Percentiles rank a stretch among this genome's conserved stretches.
Evolutionary conservation across 2,797 vertebrate species (phyloP).

Genomic region (Spinus olivaceus): DNA sequence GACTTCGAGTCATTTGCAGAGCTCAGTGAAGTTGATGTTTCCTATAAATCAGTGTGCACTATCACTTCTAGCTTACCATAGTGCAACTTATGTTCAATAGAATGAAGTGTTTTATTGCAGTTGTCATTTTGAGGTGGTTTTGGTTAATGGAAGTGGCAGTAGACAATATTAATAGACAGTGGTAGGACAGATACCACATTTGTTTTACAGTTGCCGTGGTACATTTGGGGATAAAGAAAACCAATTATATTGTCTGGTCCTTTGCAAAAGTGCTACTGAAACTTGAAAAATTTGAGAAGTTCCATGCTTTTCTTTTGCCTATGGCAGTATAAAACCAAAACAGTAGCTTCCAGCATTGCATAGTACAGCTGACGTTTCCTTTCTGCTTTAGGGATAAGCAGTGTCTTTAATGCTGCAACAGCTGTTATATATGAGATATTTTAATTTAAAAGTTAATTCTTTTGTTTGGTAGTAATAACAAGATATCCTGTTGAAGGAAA

Average conservation of each 20-base stretch:
- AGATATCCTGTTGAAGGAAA: constrained; percentile 46
- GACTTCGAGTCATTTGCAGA: neutral
- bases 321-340: neutral
- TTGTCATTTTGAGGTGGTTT: neutral
- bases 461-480: constrained; percentile 12
- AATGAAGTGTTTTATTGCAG: neutral
- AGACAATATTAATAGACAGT: neutral
- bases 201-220: neutral
- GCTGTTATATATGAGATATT: neutral
- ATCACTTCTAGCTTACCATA: neutral
- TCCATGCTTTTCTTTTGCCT: constrained; percentile 22
- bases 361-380: neutral
- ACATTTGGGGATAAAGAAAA: neutral
- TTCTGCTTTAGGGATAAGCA: constrained; percentile 7
- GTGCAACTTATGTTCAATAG: neutral
- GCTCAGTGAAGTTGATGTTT: neutral
- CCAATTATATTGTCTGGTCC: neutral
- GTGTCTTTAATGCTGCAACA: neutral
- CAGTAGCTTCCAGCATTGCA: neutral
- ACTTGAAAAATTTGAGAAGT: neutral
- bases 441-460: constrained; percentile 31
- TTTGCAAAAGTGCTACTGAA: neutral
- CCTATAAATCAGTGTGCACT: neutral
- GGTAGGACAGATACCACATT: neutral
- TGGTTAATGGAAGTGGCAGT: neutral